phyloP scores from a whole-genome alignment of 2,888 invertebrate species.

The Onthophagus sagittarius region DNA sequence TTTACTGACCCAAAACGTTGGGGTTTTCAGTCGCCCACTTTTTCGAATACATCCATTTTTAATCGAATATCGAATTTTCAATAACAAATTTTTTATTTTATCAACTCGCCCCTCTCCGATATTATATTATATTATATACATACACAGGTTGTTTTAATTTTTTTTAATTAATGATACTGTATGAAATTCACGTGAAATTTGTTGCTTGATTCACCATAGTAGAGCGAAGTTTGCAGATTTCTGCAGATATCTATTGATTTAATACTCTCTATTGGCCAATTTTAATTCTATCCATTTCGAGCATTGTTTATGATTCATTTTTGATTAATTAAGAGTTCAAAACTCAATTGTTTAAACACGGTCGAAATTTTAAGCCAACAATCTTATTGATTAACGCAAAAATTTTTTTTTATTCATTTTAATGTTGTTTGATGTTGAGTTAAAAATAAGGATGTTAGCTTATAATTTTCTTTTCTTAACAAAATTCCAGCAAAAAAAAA shows the following conservation, averaged over 20 bases:
- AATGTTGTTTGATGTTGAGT: background rate
- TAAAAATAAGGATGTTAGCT: background rate
- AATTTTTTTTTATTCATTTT: background rate
- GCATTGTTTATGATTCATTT: slow-evolving; percentile 35
- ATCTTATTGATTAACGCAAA: background rate
- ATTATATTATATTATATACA: background rate
- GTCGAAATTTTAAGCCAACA: background rate
- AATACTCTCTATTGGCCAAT: background rate
- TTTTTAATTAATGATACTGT: background rate
- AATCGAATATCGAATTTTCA: background rate
- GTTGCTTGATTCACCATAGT: slow-evolving; percentile 5
- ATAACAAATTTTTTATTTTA: slow-evolving; percentile 3
- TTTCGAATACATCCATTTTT: background rate
- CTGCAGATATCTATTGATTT: background rate
- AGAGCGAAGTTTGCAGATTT: background rate
- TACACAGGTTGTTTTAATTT: background rate
- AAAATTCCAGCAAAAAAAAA: background rate
- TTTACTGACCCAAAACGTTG: background rate
- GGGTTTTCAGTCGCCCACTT: background rate
- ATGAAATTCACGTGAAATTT: background rate
- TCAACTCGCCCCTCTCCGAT: background rate
- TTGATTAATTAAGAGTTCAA: slow-evolving; percentile 20
- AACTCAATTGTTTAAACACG: slow-evolving; percentile 21
- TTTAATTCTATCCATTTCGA: slow-evolving; percentile 28
- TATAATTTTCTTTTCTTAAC: background rate